These are phyloP conservation scores for Invenusta paracnida DNA, from an alignment of 2,888 invertebrate genomes.

Conservation along the genomic window DNA sequence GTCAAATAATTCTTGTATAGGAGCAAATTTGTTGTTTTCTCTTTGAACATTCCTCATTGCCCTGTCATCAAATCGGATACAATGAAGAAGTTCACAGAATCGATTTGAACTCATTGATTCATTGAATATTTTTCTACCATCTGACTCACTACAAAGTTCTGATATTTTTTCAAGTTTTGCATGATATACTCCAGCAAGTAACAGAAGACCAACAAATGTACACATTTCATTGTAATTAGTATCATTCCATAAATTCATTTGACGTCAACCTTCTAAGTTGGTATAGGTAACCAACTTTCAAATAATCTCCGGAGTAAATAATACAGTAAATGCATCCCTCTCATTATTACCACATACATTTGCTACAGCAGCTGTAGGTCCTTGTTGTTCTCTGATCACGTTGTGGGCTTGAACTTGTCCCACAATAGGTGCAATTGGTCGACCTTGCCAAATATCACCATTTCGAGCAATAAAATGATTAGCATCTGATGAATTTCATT, in stretches of 20 bases:
- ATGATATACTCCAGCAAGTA: not conserved
- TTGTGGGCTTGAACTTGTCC: slow-evolving; percentile 4
- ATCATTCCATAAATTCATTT: too few relatives aligned
- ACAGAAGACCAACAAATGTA: too few relatives aligned
- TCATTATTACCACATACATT: slow-evolving; percentile 12
- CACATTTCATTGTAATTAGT: too few relatives aligned
- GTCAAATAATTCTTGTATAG: not conserved
- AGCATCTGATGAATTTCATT: not conserved
- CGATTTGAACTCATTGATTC: not conserved
- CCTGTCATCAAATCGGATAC: slow-evolving; percentile 13
- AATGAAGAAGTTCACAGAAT: slow-evolving; percentile 3
- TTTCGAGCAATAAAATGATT: not conserved
- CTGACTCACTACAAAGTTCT: not conserved
- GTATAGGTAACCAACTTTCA: too few relatives aligned
- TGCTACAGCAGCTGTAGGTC: slow-evolving; percentile 18
- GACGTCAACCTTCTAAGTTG: too few relatives aligned
- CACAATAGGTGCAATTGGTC: not conserved
- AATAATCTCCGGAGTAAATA: too few relatives aligned
- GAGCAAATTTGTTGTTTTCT: slow-evolving; percentile 26
- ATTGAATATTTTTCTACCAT: not conserved
- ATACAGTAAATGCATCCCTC: not conserved
- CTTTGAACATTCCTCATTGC: slow-evolving; percentile 22
- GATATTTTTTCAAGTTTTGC: not conserved
- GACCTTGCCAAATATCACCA: slow-evolving; percentile 21
- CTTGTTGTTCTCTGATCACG: slow-evolving; percentile 1